Conservation (phyloP, 2,888 invertebrate species). For the Caenorhabditis sp. region DNA sequence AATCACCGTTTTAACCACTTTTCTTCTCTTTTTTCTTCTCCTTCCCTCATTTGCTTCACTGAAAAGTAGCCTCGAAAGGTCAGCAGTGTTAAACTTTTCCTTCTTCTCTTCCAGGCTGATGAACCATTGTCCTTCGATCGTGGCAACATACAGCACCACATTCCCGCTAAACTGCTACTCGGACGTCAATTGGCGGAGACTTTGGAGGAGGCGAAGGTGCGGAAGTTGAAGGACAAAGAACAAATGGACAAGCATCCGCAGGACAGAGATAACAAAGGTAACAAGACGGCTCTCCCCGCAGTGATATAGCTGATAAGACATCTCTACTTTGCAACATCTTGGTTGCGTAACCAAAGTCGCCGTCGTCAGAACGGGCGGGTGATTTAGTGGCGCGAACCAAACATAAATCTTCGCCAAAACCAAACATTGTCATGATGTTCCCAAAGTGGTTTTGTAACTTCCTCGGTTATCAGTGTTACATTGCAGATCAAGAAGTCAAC, state of each 20-base stretch:
- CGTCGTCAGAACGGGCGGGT: conserved; percentile 1
- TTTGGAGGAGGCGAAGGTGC: conserved; percentile 37
- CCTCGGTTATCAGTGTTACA: conserved; percentile 13
- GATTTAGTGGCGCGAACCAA: conserved; percentile 12
- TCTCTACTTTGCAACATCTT: conserved; percentile 13
- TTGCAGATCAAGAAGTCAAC: conserved; percentile 72
- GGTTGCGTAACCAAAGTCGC: neutral
- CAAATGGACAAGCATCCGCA: conserved; percentile 51
- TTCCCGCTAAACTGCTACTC: conserved; percentile 20
- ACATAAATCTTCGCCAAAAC: conserved; percentile 20
- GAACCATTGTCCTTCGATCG: conserved; percentile 69
- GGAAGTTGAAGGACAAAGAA: conserved; percentile 51
- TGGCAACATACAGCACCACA: conserved; percentile 58
- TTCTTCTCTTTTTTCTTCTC: conserved; percentile 3
- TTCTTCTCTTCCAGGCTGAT: conserved; percentile 58
- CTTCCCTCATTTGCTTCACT: too few species aligned
- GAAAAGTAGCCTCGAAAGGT: conserved; percentile 8
- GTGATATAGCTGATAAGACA: too few species aligned
- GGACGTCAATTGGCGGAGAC: conserved; percentile 50
- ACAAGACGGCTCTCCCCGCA: too few species aligned
- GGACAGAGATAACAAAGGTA: conserved; percentile 53
- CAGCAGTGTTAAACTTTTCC: conserved; percentile 2
- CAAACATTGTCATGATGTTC: conserved; percentile 16
- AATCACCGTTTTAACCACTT: conserved; percentile 10
- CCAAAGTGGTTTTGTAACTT: neutral